Percentiles rank a stretch among this genome's conserved stretches.
Conservation (phyloP, 2,113 vertebrate species). For the Eublepharis macularius region DNA sequence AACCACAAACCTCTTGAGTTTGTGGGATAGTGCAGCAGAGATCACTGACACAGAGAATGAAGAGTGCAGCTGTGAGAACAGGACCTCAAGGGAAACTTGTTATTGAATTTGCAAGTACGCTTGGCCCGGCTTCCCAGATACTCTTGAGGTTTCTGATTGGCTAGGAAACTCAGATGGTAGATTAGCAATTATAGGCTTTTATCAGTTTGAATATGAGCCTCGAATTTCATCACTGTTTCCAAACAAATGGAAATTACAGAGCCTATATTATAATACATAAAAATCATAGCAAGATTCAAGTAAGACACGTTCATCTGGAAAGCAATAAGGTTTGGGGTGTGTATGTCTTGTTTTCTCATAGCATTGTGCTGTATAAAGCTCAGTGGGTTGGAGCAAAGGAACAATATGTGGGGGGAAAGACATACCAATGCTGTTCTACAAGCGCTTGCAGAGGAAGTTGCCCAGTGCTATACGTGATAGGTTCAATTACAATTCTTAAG, state of each 20-base stretch:
- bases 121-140: background rate
- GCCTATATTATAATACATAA: background rate
- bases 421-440: no score
- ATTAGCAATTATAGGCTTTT: background rate
- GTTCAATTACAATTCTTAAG: no score
- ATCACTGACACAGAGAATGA: background rate
- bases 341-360: background rate
- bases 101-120: constrained; percentile 8
- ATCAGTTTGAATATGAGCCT: background rate
- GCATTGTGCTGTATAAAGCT: background rate
- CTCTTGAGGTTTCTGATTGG: background rate
- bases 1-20: constrained; percentile 2
- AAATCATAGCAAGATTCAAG: background rate
- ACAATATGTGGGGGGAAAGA: no score
- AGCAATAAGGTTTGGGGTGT: background rate
- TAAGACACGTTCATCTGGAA: background rate
- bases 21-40: background rate
- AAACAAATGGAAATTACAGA: background rate
- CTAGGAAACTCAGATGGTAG: background rate
- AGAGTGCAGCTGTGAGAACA: constrained; percentile 6
- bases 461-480: no score
- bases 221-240: background rate
- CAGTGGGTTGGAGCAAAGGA: no score
- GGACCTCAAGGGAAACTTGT: background rate
- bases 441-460: no score